Base-by-base conservation (phyloP, 2,797 vertebrate species). In the Paratrypauchen microcephalus region DNA sequence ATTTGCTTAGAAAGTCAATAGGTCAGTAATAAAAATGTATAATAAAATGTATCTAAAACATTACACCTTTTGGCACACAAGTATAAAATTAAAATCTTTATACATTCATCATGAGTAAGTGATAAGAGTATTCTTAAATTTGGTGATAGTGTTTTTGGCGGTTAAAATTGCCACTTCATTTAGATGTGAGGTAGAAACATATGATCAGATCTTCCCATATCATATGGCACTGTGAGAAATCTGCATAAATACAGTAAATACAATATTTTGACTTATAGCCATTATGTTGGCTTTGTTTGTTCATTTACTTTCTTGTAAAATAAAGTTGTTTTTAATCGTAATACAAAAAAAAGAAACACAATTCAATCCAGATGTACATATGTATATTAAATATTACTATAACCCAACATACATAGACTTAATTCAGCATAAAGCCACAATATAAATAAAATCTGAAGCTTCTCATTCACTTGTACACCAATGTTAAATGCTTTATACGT, bases 181-280 rank as follows among this genome's bases (percentile, higher is more conserved):
- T 28, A 45, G 19, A 30, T 28, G 30, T 65, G 63, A 65, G 63
- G 63, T 65, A 65, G 63, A 65, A 52, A 65, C 26, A 65, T 2
- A 65, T 65, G 26, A 48, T 65, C 45, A 65, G 15, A 47, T 65
- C 47, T 48, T 9, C 24, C 45, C 6, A 15, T 47, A 41, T 64
- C 15, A 18, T n/a, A 65, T 65, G 63, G 47, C 63, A 65, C 26
- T 50, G 32, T 47, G 26, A 47, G 18, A 65, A 50, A 4, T 65
- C 26, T 28, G 24, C 13, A 28, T 26, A 24, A 45, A 47, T 45
- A 26, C 21, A 63, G 9, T 47, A 24, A 64, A 45, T 45, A 45
- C 15, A 45, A 5, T 63, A 16, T 18, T 19, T 48, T 48, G 0
- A 19, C 23, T 26, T 50, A 18, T 8, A 39, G 5, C 1, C 5